Evolutionary conservation across 2,113 vertebrate species (phyloP).

Genomic region (Cynopterus brachyotis): DNA sequence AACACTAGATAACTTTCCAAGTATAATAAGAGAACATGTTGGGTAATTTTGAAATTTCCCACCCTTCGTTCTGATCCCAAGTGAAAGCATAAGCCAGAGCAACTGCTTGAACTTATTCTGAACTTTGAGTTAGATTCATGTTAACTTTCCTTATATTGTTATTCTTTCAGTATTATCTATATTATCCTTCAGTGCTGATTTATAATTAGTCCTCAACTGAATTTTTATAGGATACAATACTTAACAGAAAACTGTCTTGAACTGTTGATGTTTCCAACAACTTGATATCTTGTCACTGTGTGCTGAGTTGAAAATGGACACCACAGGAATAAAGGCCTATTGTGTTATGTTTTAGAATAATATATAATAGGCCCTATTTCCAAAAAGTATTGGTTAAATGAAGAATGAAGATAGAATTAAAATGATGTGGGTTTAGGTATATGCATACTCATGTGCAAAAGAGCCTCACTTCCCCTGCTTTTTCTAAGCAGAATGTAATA

Average conservation of each 20-base stretch:
- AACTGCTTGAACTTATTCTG: constrained; percentile 63
- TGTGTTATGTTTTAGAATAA: not conserved
- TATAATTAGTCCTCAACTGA: not conserved
- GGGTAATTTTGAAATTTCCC: constrained; percentile 75
- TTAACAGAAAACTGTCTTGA: not conserved
- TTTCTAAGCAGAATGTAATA: not conserved
- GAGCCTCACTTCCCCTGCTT: not conserved
- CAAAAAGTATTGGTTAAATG: not conserved
- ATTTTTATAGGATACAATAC: not conserved
- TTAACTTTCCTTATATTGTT: not conserved
- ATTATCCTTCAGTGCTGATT: not conserved
- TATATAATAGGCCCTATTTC: not conserved
- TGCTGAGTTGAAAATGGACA: not conserved
- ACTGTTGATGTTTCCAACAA: not conserved
- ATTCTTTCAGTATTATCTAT: not conserved
- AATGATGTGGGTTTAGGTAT: not conserved
- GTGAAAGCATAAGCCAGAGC: constrained; percentile 63
- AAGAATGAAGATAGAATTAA: not conserved
- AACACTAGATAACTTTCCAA: constrained; percentile 65
- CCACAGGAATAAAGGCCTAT: not conserved
- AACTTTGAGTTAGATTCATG: constrained; percentile 52
- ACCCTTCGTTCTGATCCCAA: constrained; percentile 69
- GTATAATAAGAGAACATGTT: constrained; percentile 75
- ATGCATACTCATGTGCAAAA: not conserved
- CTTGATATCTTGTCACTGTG: not conserved